Conservation (phyloP, 2,797 vertebrate species). For the Tolypeutes matacus region DNA sequence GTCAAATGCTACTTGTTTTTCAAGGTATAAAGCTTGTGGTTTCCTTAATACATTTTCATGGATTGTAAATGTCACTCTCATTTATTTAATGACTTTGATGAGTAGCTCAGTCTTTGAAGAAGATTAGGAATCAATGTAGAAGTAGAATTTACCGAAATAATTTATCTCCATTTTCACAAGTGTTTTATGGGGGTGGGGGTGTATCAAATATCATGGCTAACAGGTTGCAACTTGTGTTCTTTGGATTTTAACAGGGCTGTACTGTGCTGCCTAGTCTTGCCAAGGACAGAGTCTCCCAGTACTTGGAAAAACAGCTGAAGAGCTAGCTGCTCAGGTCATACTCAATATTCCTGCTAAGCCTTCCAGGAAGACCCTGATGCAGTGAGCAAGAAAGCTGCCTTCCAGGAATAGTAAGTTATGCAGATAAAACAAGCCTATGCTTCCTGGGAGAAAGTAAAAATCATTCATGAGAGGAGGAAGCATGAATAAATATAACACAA, state of each 20-base stretch:
- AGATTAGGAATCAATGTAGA: conserved; percentile 28
- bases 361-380: not conserved
- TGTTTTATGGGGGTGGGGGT: not conserved
- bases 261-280: not conserved
- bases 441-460: conserved; percentile 28
- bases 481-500: not conserved
- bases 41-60: conserved; percentile 37
- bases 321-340: not conserved
- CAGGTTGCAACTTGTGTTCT: not conserved
- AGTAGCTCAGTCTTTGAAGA: not conserved
- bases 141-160: conserved; percentile 37
- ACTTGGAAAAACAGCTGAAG: not conserved
- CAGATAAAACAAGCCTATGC: not conserved
- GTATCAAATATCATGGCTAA: not conserved
- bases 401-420: not conserved
- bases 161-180: not conserved
- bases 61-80: conserved; percentile 17
- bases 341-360: not conserved
- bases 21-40: conserved; percentile 5
- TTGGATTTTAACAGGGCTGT: not conserved
- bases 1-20: not conserved
- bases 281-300: not conserved
- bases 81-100: conserved; percentile 48
- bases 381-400: not conserved
- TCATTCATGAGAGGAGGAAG: not conserved